Evolutionary conservation across 2,797 vertebrate species (phyloP), one percentile per base, ranked within the genome.

Genomic region (Lepilemur septentrionalis): DNA sequence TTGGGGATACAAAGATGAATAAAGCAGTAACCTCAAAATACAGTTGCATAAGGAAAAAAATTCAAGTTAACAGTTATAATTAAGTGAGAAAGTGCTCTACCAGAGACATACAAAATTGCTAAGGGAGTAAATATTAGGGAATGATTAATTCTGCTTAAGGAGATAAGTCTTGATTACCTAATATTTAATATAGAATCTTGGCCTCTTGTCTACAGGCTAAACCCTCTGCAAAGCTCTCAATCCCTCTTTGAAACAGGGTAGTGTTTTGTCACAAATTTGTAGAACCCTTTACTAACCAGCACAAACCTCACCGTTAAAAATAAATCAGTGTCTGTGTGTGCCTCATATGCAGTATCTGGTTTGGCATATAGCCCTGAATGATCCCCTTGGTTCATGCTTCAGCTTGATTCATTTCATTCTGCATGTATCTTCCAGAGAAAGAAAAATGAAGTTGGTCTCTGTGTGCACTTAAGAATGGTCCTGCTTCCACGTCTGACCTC

Each of bases 361-460:
- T 88, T 57, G 91, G 81, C 81, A 70, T 86, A 55, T 57, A 83
- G 75, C 35, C 63, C 97, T 93, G 67, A 88, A 48, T 88, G 82
- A 75, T 93, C 93, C 85, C 78, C 57, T 75, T 79, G 38, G 50
- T 81, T 95, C 87, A 69, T 79, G 32, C 38, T 52, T 50, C 46
- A 72, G 3, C 85, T 89, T 88, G 89, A 92, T 89, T 94, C 35
- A 95, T 97, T 94, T 95, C 43, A 61, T 89, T 93, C 41, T 81
- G 48, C 52, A 30, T 57, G 18, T 65, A 38, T 61, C 86, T 95
- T 89, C n/a, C 52, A 43, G 59, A 91, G 41, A 78, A 91, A 92
- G 85, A 94, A 7, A 48, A 91, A 79, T 90, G 81, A 85, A 93
- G 55, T 48, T 57, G 35, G 59, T 5, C 30, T 93, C 35, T 67